phyloP scores from a whole-genome alignment of 2,113 vertebrate genomes.

The Lepus europaeus region DNA sequence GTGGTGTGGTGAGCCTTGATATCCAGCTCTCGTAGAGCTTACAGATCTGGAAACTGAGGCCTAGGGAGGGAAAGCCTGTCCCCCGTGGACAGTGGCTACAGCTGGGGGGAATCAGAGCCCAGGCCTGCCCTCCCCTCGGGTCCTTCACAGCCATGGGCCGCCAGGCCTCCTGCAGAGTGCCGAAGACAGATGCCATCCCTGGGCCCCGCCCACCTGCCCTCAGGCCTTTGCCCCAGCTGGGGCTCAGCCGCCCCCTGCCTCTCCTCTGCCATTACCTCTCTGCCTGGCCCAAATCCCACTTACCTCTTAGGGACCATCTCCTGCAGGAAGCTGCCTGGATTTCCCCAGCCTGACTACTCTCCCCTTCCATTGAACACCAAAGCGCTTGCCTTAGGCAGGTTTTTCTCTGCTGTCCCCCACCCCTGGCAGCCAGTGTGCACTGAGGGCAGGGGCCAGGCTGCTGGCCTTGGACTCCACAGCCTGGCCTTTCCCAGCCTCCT shows the following conservation, averaged over 20 bases:
- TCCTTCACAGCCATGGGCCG: neutral
- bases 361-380: neutral
- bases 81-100: neutral
- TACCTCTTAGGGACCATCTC: neutral
- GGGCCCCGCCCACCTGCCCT: neutral
- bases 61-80: neutral
- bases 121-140: neutral
- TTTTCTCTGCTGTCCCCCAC: neutral
- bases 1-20: no score
- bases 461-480: neutral
- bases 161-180: neutral
- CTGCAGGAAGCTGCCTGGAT: neutral
- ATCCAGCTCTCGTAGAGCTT: neutral
- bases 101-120: neutral
- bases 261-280: slow-evolving; percentile 11
- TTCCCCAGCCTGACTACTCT: neutral
- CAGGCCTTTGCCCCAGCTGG: neutral
- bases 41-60: neutral
- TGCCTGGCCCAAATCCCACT: neutral
- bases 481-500: neutral
- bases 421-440: neutral
- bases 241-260: neutral
- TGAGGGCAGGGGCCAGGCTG: neutral
- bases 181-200: no score
- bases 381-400: neutral